These are phyloP conservation scores for Corydoras sp. DNA, from an alignment of 2,113 vertebrate species.

Conservation along the genomic window DNA sequence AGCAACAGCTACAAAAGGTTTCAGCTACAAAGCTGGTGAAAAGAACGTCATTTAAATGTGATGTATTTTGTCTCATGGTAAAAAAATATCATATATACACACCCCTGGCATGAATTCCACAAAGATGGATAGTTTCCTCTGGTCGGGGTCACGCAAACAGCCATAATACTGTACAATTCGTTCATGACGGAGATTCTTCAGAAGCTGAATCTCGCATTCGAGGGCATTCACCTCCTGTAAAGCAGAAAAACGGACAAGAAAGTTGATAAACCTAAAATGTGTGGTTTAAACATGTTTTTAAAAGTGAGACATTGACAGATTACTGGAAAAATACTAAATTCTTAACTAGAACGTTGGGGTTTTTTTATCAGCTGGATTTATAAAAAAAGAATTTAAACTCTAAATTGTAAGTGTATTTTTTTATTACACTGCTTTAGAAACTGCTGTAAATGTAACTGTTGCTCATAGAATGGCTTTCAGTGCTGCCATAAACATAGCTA, in stretches of 20 bases:
- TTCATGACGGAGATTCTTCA: slow-evolving; percentile 83
- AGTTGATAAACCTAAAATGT: too few relatives aligned
- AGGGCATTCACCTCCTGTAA: slow-evolving; percentile 84
- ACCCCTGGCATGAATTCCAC: slow-evolving; percentile 93
- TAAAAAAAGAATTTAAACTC: too few relatives aligned
- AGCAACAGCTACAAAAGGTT: neutral
- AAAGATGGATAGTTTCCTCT: slow-evolving; percentile 82
- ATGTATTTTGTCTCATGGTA: neutral
- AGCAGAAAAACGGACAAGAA: slow-evolving; percentile 14
- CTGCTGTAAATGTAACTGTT: too few relatives aligned
- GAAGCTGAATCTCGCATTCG: slow-evolving; percentile 88
- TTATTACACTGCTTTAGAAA: too few relatives aligned
- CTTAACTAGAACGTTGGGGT: too few relatives aligned
- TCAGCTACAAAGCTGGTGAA: neutral
- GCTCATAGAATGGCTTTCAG: too few relatives aligned
- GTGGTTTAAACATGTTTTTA: too few relatives aligned
- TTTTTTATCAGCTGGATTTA: too few relatives aligned
- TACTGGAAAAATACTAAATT: too few relatives aligned
- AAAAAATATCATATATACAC: slow-evolving; percentile 40
- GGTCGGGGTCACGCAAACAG: slow-evolving; percentile 75
- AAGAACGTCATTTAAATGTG: neutral
- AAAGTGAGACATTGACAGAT: too few relatives aligned
- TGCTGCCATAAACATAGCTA: too few relatives aligned
- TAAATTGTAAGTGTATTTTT: too few relatives aligned
- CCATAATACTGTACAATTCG: slow-evolving; percentile 89